A percentile compares a stretch with the other conserved stretches of the same genome.
Evolutionary conservation across 2,888 invertebrate genomes (phyloP).

Genomic region (Shargacucullia verbasci): DNA sequence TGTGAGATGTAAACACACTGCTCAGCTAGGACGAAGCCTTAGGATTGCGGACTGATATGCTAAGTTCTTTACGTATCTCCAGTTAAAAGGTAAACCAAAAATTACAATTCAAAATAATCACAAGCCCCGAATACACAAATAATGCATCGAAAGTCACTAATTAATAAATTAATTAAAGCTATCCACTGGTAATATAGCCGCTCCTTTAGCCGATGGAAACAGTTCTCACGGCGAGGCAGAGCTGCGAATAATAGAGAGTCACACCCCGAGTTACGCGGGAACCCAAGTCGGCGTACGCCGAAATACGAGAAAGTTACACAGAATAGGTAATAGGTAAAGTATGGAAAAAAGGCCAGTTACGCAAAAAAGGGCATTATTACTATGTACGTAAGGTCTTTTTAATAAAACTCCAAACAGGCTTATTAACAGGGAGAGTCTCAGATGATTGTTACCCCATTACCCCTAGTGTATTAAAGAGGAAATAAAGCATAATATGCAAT

Average conservation of each 20-base stretch:
- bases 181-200: slow-evolving; percentile 54
- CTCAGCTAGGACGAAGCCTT: background rate
- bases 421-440: too few species aligned
- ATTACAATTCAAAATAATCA: background rate
- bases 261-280: slow-evolving; percentile 7
- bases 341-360: too few species aligned
- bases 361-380: too few species aligned
- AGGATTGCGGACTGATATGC: background rate
- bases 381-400: too few species aligned
- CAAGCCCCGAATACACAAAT: slow-evolving; percentile 49
- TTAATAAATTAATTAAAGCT: too few species aligned
- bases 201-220: slow-evolving; percentile 56
- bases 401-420: too few species aligned
- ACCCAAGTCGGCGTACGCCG: background rate
- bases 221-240: slow-evolving; percentile 41
- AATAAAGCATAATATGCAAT: too few species aligned
- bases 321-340: too few species aligned
- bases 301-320: background rate
- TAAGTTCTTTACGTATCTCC: too few species aligned
- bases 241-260: slow-evolving; percentile 29
- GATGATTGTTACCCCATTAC: too few species aligned
- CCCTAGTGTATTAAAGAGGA: too few species aligned
- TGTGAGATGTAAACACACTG: too few species aligned
- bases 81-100: background rate
- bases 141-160: slow-evolving; percentile 45